These are phyloP conservation scores for Drosophila peninsularis DNA, from an alignment of 2,888 invertebrate species.

Conservation along the genomic window DNA sequence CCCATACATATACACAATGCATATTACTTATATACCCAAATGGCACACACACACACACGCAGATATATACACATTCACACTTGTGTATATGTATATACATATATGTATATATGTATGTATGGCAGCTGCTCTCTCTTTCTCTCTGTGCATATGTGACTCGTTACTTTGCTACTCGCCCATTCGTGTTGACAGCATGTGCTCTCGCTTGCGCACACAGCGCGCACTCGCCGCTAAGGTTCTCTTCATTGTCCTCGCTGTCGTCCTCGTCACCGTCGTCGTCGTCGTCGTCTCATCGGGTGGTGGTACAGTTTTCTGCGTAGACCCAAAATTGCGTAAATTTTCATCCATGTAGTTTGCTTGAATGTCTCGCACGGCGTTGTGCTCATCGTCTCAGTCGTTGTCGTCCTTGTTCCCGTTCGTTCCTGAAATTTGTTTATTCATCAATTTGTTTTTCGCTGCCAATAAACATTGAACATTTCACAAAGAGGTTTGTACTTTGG, in stretches of 20 bases:
- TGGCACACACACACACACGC: constrained; percentile 44
- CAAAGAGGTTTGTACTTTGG: constrained; percentile 49
- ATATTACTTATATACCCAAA: constrained; percentile 47
- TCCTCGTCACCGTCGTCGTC: constrained; percentile 25
- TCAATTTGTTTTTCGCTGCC: constrained; percentile 30
- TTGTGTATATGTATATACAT: too few species aligned
- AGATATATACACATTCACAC: too few species aligned
- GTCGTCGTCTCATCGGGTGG: constrained; percentile 50
- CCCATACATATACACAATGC: constrained; percentile 52
- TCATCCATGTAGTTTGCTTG: constrained; percentile 68
- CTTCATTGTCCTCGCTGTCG: constrained; percentile 31
- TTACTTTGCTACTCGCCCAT: constrained; percentile 53
- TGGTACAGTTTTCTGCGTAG: constrained; percentile 80
- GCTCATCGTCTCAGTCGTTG: constrained; percentile 35
- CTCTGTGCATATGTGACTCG: constrained; percentile 50
- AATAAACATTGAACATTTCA: constrained; percentile 23
- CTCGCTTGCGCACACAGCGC: constrained; percentile 53
- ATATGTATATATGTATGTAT: background rate
- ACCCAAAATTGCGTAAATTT: constrained; percentile 80
- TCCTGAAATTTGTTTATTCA: constrained; percentile 52
- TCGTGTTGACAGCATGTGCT: constrained; percentile 35
- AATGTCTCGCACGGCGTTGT: constrained; percentile 72
- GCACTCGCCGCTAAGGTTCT: constrained; percentile 63
- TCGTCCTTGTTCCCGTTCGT: constrained; percentile 39
- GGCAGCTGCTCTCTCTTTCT: constrained; percentile 24